Evolutionary conservation across 64 coral and sea anemone species (phyloP).

Genomic region (Montipora efflorescens): DNA sequence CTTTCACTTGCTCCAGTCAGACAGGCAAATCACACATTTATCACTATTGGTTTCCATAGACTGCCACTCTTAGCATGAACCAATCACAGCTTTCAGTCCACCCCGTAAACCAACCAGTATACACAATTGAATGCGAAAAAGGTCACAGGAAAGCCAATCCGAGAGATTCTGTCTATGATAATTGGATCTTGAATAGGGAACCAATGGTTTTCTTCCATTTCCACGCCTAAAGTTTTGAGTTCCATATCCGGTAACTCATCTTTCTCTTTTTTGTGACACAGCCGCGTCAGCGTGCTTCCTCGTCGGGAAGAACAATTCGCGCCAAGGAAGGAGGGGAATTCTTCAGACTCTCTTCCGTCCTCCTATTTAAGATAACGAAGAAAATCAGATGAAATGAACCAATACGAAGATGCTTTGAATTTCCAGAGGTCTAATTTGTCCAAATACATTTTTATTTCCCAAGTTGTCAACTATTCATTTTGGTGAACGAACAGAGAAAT

Average conservation of each 20-base stretch:
- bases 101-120: slow-evolving; percentile 77
- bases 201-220: neutral
- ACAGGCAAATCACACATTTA: too few species aligned
- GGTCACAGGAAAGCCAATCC: slow-evolving; percentile 76
- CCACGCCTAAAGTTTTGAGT: neutral
- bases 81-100: too few species aligned
- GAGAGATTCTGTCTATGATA: slow-evolving; percentile 75
- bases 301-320: slow-evolving; percentile 31
- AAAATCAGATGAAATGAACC: neutral
- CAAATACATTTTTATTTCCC: too few species aligned
- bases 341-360: neutral
- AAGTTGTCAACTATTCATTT: too few species aligned
- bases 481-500: too few species aligned
- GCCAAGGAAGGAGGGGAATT: neutral
- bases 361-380: neutral
- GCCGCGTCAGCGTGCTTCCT: neutral
- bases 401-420: too few species aligned
- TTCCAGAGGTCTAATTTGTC: too few species aligned
- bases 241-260: neutral
- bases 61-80: too few species aligned
- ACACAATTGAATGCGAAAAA: slow-evolving; percentile 87
- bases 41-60: too few species aligned
- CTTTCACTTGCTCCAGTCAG: too few species aligned
- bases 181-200: slow-evolving; percentile 10
- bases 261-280: slow-evolving; percentile 1